Evolutionary conservation across 2,888 invertebrate genomes (phyloP).

Genomic region (Sthenelais limicola): DNA sequence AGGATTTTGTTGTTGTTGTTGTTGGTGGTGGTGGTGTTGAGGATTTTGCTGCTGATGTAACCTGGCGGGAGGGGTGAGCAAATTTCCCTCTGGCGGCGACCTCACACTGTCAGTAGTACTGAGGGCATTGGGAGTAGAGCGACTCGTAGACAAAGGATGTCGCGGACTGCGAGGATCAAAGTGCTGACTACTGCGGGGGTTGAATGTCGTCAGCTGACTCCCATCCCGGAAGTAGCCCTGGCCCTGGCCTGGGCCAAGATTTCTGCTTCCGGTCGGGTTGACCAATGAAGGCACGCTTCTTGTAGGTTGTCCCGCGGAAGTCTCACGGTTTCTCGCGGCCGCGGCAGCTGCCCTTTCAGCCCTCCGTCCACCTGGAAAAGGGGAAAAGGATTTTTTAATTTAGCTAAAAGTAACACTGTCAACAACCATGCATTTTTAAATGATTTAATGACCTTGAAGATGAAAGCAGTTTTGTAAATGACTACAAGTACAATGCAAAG

Average conservation of each 20-base stretch:
- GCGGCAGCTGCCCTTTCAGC: constrained; percentile 26
- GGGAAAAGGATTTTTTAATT: too few species aligned
- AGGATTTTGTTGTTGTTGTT: background rate
- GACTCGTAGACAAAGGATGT: too few species aligned
- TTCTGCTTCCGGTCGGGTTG: too few species aligned
- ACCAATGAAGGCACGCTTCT: constrained; percentile 9
- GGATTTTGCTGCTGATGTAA: too few species aligned
- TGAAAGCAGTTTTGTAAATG: too few species aligned
- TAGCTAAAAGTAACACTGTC: too few species aligned
- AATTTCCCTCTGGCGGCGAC: constrained; percentile 30
- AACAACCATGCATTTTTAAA: too few species aligned
- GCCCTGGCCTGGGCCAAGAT: background rate
- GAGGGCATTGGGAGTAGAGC: too few species aligned
- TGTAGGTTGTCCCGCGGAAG: constrained; percentile 13
- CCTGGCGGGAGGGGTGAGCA: too few species aligned
- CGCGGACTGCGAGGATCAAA: constrained; percentile 19
- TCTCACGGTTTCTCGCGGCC: constrained; percentile 9
- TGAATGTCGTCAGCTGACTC: constrained; percentile 32
- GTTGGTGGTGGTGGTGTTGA: background rate
- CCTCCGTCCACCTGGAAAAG: constrained; percentile 2
- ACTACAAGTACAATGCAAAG: too few species aligned
- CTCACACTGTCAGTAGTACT: too few species aligned
- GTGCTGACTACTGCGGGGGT: constrained; percentile 27
- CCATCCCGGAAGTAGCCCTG: constrained; percentile 25
- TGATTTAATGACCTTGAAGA: too few species aligned